Conservation (phyloP, 2,113 vertebrate genomes). For the Melanostigma gelatinosum region DNA sequence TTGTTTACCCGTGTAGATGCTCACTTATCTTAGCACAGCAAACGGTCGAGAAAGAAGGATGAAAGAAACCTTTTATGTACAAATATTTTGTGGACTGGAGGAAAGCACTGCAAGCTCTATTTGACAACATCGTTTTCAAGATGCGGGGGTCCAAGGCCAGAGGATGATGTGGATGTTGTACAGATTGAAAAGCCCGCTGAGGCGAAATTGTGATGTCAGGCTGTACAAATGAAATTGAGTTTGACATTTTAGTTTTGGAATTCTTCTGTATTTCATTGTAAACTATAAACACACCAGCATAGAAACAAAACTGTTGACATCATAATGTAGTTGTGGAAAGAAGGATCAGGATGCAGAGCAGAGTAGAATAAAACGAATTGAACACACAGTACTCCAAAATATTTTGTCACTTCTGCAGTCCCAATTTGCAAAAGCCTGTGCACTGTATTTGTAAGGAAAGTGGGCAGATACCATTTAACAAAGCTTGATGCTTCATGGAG, state of each 20-base stretch:
- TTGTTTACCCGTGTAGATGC: neutral
- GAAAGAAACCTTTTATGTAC: neutral
- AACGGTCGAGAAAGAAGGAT: neutral
- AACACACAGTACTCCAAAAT: neutral
- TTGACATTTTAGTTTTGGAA: neutral
- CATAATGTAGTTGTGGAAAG: neutral
- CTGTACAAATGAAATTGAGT: neutral
- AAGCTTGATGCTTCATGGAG: neutral
- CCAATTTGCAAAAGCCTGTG: neutral
- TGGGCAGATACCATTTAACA: no score
- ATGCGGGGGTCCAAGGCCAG: no score
- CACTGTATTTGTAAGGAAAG: neutral
- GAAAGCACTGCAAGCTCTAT: neutral
- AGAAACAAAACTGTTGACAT: neutral
- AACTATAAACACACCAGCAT: neutral
- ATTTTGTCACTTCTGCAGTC: neutral
- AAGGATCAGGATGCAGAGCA: neutral
- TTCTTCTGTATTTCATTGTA: neutral
- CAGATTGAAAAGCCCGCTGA: no score
- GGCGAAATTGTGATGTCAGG: no score
- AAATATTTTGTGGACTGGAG: neutral
- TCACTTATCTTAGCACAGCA: neutral
- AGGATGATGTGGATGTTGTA: neutral
- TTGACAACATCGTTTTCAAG: neutral
- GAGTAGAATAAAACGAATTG: neutral